Base-by-base conservation (phyloP, 1,140 invertebrate species). In the Bicyclus anynana region DNA sequence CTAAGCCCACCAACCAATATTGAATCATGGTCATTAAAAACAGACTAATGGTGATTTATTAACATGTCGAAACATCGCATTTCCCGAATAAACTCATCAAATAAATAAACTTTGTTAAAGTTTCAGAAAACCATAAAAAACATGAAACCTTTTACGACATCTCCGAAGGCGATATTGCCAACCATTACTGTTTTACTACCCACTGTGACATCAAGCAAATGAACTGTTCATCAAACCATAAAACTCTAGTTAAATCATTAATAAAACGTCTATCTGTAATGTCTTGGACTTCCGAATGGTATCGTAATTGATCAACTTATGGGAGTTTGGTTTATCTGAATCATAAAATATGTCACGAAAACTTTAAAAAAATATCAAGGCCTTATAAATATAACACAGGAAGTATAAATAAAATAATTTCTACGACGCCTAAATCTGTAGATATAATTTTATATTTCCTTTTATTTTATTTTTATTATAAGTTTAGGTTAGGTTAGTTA, bases 111-210 rank as follows among this genome's bases (percentile, higher is more conserved):
- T 40, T 40, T 18, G 10, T 27, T 7, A 27, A 20, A 20, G 3
- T 21, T 37, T 49, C 46, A 29, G 51, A 40, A 49, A 37, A 46
- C 50, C 40, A 53, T 53, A 53, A 53, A 51, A 53, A 52, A 58
- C 35, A 42, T 51, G 29, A 52, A 59, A 37, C 42, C 38, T 53
- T 64, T 64, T 64, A 64, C 59, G 53, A 47, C 54, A 16, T 40
- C 54, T 57, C 47, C 49, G 27, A 57, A 57, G 33, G 17, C 53
- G 53, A 64, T 64, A 64, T 55, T 46, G 56, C 47, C 40, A 55
- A 27, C 38, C 27, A 23, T 58, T 42, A 62, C 23, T 33, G 26
- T 50, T 62, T 59, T 46, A 59, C 51, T 59, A 42, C 47, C 47
- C 38, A 16, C 52, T 49, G 38, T 47, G 42, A 51, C 56, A 56